These are phyloP conservation scores for Edolisoma coerulescens DNA, from an alignment of 2,113 vertebrate species.

Conservation along the genomic window DNA sequence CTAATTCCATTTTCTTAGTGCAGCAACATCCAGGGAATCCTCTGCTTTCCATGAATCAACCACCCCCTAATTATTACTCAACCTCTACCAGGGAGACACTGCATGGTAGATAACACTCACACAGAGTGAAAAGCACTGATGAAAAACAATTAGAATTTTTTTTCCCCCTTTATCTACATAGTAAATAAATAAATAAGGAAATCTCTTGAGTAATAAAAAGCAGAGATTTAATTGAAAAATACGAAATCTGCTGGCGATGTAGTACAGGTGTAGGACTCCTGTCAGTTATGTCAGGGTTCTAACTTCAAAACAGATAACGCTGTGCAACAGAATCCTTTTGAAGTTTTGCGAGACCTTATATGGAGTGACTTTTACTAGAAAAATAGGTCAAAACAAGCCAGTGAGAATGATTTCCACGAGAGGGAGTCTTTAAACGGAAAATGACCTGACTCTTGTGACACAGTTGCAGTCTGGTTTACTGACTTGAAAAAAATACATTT, in stretches of 20 bases:
- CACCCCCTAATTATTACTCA: background rate
- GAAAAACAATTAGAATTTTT: background rate
- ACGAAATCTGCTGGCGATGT: background rate
- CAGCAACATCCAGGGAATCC: background rate
- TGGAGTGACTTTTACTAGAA: slow-evolving; percentile 7
- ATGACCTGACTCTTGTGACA: background rate
- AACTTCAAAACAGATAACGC: background rate
- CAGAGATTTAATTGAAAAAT: background rate
- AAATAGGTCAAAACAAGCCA: slow-evolving; percentile 32
- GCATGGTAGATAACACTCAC: background rate
- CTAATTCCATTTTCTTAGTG: background rate
- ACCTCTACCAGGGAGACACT: background rate
- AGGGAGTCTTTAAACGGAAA: slow-evolving; percentile 17
- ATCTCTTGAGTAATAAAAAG: background rate
- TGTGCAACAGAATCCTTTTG: background rate
- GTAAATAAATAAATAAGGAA: background rate
- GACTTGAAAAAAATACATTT: background rate
- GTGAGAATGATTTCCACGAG: slow-evolving; percentile 42
- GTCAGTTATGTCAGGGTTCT: background rate
- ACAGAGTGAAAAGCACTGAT: background rate
- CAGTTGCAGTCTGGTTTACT: background rate
- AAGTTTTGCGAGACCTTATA: background rate
- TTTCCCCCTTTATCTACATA: too few relatives aligned
- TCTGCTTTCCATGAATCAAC: background rate
- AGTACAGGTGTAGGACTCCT: background rate